Percentiles rank a stretch among this genome's conserved stretches.
These are phyloP conservation scores for Bombus difficillimus DNA, from an alignment of 1,140 invertebrate genomes.

Conservation along the genomic window DNA sequence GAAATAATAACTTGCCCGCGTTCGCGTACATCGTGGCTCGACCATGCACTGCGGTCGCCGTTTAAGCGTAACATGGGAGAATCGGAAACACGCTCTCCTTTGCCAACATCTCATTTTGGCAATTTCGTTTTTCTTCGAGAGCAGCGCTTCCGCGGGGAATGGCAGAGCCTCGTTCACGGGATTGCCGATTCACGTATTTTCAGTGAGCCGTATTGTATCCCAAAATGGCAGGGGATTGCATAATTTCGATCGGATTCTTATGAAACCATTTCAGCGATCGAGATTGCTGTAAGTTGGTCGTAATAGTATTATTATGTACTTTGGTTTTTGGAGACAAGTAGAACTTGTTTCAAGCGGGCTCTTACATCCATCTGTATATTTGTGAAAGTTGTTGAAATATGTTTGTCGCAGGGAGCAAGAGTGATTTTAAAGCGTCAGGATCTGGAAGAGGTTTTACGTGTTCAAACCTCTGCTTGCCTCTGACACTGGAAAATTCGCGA, in stretches of 20 bases:
- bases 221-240: not conserved
- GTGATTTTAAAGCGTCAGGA: not conserved
- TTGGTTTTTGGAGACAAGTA: not conserved
- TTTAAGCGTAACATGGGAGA: conserved; percentile 3
- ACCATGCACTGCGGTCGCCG: not conserved
- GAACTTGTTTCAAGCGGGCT: not conserved
- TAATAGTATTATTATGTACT: not conserved
- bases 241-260: not conserved
- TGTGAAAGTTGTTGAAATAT: not conserved
- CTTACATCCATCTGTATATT: not conserved
- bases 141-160: no score
- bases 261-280: not conserved
- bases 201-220: not conserved
- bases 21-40: not conserved
- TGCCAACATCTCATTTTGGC: conserved; percentile 9
- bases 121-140: no score
- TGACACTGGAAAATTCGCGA: not conserved
- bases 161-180: no score
- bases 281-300: not conserved
- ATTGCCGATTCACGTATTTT: no score
- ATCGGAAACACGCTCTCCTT: not conserved
- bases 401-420: not conserved
- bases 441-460: not conserved
- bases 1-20: conserved; percentile 40
- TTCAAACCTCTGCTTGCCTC: not conserved